Base-by-base conservation (phyloP, 2,113 vertebrate species). In the Bubo blakistoni region DNA sequence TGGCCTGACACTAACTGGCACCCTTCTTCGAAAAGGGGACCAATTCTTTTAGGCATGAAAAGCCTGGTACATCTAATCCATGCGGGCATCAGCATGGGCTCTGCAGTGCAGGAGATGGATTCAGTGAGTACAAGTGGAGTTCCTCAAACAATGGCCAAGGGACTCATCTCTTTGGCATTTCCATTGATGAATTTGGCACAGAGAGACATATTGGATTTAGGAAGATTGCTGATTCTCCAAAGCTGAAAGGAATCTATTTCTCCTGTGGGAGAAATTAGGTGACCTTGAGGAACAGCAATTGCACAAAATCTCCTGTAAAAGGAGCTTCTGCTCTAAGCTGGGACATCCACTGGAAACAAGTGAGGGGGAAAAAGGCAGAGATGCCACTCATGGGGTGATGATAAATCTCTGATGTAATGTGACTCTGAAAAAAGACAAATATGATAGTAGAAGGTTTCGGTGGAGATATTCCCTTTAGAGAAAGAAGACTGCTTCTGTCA, bases 231-330 rank as follows among this genome's bases (percentile, higher is more conserved):
- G 94, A 87, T 71, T 79, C 70, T 84, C 61, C 84, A 82, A 70
- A 95, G 81, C 65, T 79, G 91, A 40, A 55, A 80, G 77, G 77
- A 89, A 92, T 87, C 91, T 44, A 5, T 89, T 78, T 38, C 72
- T 96, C 91, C 81, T 47, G 22, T 59, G 83, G 89, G 89, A 94
- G 55, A 91, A 91, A 57, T 27, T 19, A 82, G 73, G 77, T 81
- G 89, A 92, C 94, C 91, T 94, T 87, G 89, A 94, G 77, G 81
- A 96, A 25, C 57, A 85, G 77, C 78, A 71, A 6, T 12, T 49
- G 73, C 49, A 65, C n/a, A 42, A 67, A 83, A 47, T 47, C 42
- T 87, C 62, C 62, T 84, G 47, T 70, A 76, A 71, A 86, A 84
- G 65, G 59, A 94, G 78, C 26, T 63, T 90, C 78, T 93, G 90